Evolutionary conservation across 2,888 invertebrate genomes (phyloP).

Genomic region (Trilocha varians): DNA sequence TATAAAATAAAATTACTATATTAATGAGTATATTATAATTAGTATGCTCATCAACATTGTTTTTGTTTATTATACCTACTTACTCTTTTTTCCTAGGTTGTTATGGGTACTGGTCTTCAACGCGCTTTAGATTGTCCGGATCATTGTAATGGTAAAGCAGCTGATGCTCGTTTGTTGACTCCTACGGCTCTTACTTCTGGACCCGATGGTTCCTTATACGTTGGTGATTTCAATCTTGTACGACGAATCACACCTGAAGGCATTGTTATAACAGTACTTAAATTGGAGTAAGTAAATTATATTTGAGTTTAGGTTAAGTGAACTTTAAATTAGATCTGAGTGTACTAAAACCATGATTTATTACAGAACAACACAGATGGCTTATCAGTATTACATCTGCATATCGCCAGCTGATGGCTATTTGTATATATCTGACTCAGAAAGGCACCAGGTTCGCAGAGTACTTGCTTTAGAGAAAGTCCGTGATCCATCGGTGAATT

Average conservation of each 20-base stretch:
- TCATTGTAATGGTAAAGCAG: slow-evolving; percentile 88
- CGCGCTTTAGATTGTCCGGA: slow-evolving; percentile 89
- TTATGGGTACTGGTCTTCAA: slow-evolving; percentile 93
- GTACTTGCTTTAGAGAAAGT: slow-evolving; percentile 85
- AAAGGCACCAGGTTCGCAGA: slow-evolving; percentile 89
- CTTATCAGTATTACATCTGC: slow-evolving; percentile 97
- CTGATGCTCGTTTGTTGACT: slow-evolving; percentile 89
- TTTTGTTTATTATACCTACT: neutral
- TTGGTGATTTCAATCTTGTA: slow-evolving; percentile 97
- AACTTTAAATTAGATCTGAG: neutral
- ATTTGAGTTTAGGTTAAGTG: neutral
- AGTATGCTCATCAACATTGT: neutral
- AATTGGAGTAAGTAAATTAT: slow-evolving; percentile 78
- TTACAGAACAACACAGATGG: slow-evolving; percentile 93
- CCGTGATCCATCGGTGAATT: slow-evolving; percentile 86
- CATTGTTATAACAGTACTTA: slow-evolving; percentile 89
- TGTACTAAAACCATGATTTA: neutral
- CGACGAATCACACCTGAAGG: slow-evolving; percentile 92
- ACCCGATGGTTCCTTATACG: slow-evolving; percentile 96
- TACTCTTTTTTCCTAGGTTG: slow-evolving; percentile 75
- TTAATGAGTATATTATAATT: neutral
- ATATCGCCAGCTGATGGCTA: slow-evolving; percentile 97
- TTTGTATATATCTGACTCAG: slow-evolving; percentile 96
- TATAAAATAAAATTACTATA: too few species aligned
- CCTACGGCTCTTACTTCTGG: slow-evolving; percentile 96